phyloP scores from a whole-genome alignment of 2,113 vertebrate species.

The Corythornis cristatus region DNA sequence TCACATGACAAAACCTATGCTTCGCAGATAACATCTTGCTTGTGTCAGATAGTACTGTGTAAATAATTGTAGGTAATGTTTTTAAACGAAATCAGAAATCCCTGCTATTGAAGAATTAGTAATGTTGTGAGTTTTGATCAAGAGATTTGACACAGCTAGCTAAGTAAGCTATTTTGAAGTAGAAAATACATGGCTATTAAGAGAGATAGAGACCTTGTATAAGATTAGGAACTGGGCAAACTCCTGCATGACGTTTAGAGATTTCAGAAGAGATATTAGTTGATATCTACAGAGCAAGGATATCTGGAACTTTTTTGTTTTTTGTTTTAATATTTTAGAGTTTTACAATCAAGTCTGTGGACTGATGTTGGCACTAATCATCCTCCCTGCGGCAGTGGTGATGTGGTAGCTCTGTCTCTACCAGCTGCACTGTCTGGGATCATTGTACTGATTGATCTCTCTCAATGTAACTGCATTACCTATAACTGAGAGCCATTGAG shows the following conservation, averaged over 20 bases:
- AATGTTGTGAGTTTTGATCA: background rate
- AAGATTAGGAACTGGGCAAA: background rate
- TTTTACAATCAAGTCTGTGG: background rate
- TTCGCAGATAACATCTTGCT: constrained; percentile 38
- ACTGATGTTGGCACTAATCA: background rate
- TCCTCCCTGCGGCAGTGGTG: background rate
- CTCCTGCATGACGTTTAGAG: background rate
- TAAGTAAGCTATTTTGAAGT: background rate
- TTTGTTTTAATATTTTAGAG: background rate
- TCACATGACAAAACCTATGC: background rate
- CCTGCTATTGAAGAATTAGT: background rate
- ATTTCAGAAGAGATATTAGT: background rate
- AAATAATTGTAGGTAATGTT: constrained; percentile 22
- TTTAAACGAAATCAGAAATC: constrained; percentile 16
- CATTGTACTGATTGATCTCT: background rate
- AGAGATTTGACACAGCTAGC: background rate
- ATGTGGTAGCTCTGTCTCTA: background rate
- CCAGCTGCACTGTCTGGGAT: background rate
- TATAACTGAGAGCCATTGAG: background rate
- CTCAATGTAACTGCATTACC: background rate
- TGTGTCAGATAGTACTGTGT: background rate
- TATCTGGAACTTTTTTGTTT: background rate
- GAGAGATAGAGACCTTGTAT: background rate
- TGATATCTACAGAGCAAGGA: background rate
- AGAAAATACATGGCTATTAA: background rate